phyloP scores from a whole-genome alignment of 2,888 invertebrate genomes.

The Tinea trinotella region DNA sequence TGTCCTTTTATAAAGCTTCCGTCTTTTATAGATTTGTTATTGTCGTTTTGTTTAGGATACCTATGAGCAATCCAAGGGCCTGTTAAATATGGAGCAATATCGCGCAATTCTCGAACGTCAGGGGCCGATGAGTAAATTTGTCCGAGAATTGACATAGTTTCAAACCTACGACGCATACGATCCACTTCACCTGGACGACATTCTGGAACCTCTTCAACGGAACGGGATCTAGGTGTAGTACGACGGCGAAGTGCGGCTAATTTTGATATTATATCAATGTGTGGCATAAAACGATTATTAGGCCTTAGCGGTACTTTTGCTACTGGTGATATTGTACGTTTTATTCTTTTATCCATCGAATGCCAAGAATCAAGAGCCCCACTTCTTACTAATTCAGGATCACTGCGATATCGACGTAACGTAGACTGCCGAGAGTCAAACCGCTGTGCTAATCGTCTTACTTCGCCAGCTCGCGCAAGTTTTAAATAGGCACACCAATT shows the following conservation, averaged over 20 bases:
- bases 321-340: constrained; percentile 72
- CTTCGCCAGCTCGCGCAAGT: constrained; percentile 82
- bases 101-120: constrained; percentile 81
- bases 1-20: constrained; percentile 41
- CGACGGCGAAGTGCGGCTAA: constrained; percentile 76
- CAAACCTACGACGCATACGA: constrained; percentile 80
- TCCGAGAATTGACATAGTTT: constrained; percentile 78
- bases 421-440: constrained; percentile 79
- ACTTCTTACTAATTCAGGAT: constrained; percentile 80
- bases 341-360: constrained; percentile 51
- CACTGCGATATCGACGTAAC: constrained; percentile 80
- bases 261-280: constrained; percentile 92
- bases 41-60: constrained; percentile 79
- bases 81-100: constrained; percentile 83
- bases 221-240: constrained; percentile 58
- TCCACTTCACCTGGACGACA: constrained; percentile 79
- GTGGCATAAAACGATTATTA: constrained; percentile 86
- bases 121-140: constrained; percentile 88
- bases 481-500: constrained; percentile 79
- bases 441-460: constrained; percentile 81
- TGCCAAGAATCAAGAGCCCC: constrained; percentile 63
- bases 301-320: constrained; percentile 74
- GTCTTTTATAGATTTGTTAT: constrained; percentile 74
- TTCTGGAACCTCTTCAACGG: constrained; percentile 61
- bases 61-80: constrained; percentile 87